Evolutionary conservation across 1,140 invertebrate species (phyloP).

Genomic region (Ips nitidus): DNA sequence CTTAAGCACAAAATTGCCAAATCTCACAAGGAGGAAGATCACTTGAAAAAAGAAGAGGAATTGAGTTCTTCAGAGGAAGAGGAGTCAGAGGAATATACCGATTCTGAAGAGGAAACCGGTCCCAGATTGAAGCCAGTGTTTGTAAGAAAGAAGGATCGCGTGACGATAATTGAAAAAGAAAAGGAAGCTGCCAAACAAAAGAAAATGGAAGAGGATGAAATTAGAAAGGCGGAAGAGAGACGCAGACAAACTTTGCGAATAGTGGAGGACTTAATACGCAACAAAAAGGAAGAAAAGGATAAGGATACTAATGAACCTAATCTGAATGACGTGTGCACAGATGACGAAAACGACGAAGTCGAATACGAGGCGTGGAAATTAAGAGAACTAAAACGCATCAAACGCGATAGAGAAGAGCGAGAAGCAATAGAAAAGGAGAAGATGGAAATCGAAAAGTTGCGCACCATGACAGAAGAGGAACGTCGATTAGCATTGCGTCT

Average conservation of each 20-base stretch:
- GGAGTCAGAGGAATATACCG: slow-evolving; percentile 72
- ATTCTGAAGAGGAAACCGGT: slow-evolving; percentile 84
- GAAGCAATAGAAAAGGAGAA: slow-evolving; percentile 87
- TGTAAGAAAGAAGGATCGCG: slow-evolving; percentile 90
- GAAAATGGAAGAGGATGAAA: slow-evolving; percentile 72
- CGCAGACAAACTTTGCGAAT: slow-evolving; percentile 83
- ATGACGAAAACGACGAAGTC: slow-evolving; percentile 97
- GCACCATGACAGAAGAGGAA: slow-evolving; percentile 97
- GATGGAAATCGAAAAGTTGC: slow-evolving; percentile 85
- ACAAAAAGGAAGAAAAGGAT: slow-evolving; percentile 63
- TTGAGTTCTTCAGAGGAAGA: slow-evolving; percentile 78
- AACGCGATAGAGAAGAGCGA: slow-evolving; percentile 92
- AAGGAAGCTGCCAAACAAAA: slow-evolving; percentile 83
- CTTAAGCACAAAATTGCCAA: slow-evolving; percentile 66
- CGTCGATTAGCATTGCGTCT: slow-evolving; percentile 80
- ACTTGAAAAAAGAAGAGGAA: slow-evolving; percentile 66
- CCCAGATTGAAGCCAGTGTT: slow-evolving; percentile 96
- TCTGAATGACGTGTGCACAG: slow-evolving; percentile 90
- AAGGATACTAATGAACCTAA: slow-evolving; percentile 64
- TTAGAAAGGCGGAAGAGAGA: slow-evolving; percentile 79
- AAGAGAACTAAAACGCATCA: slow-evolving; percentile 93
- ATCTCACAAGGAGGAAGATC: slow-evolving; percentile 64
- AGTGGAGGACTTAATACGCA: slow-evolving; percentile 86
- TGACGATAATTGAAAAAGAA: slow-evolving; percentile 94
- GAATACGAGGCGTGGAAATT: slow-evolving; percentile 98